Conservation (phyloP, 2,888 invertebrate genomes). For the Lycia hirtaria region DNA sequence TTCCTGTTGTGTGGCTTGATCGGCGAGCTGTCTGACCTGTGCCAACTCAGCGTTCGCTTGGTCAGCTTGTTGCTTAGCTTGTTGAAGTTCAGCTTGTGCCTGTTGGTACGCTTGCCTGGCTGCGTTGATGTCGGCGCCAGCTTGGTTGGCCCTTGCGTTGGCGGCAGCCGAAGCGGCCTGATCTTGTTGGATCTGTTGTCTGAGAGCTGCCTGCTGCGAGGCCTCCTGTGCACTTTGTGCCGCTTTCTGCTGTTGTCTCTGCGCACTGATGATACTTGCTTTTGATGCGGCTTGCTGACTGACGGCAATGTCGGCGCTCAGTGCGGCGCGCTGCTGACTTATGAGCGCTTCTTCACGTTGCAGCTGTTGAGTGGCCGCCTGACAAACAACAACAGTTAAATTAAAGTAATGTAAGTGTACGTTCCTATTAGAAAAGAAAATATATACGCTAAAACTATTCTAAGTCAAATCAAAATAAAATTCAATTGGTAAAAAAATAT, state of each 20-base stretch:
- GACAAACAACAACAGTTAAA: neutral
- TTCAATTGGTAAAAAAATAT: no score
- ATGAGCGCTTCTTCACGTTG: neutral
- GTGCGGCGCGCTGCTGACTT: neutral
- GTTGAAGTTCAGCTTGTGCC: neutral
- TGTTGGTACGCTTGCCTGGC: slow-evolving; percentile 1
- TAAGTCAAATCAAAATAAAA: no score
- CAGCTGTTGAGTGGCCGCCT: neutral
- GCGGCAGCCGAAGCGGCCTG: neutral
- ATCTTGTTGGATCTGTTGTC: slow-evolving; percentile 4
- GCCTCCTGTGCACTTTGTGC: slow-evolving; percentile 5
- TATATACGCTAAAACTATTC: no score
- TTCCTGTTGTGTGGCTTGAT: slow-evolving; percentile 1
- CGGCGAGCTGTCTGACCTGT: neutral
- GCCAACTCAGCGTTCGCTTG: neutral
- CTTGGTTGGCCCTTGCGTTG: neutral
- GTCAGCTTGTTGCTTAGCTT: neutral
- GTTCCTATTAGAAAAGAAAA: no score
- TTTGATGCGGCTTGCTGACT: neutral
- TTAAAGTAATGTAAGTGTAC: no score
- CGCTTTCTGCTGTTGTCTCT: slow-evolving; percentile 1
- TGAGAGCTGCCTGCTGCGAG: neutral
- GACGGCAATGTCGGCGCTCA: neutral
- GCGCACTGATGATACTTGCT: neutral
- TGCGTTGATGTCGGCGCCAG: slow-evolving; percentile 1